phyloP scores from a whole-genome alignment of 2,797 vertebrate genomes.

The Gallinago stenura region DNA sequence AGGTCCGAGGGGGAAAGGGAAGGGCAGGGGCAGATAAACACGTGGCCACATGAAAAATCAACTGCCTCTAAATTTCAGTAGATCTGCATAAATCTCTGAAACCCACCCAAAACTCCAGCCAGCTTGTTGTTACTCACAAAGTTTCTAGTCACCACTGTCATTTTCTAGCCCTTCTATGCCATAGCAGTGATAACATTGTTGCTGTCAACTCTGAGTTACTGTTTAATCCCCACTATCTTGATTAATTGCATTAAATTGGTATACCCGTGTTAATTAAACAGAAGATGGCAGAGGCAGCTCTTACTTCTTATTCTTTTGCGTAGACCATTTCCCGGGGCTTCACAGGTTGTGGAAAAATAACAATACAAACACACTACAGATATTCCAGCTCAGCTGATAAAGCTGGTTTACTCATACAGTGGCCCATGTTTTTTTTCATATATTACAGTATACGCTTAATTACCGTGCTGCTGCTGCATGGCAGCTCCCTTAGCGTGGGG shows the following conservation, averaged over 20 bases:
- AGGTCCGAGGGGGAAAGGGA: neutral
- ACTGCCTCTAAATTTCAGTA: neutral
- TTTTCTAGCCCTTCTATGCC: neutral
- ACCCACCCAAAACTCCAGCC: neutral
- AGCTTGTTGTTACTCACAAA: neutral
- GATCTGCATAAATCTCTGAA: neutral
- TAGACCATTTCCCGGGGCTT: constrained; percentile 26
- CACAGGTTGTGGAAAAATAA: constrained; percentile 15
- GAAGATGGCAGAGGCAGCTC: constrained; percentile 28
- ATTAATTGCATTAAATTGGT: constrained; percentile 64
- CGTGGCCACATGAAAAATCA: constrained; percentile 37
- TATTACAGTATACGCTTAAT: neutral
- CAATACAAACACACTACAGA: neutral
- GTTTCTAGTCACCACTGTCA: neutral
- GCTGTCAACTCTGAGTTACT: constrained; percentile 29
- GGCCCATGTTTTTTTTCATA: neutral
- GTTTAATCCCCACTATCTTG: constrained; percentile 60
- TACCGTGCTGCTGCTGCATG: neutral
- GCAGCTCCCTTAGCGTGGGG: neutral
- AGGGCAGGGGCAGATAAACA: constrained; percentile 40
- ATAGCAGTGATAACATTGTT: neutral
- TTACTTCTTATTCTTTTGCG: constrained; percentile 30
- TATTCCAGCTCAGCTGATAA: constrained; percentile 36
- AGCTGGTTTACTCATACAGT: neutral
- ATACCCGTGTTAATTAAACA: constrained; percentile 55